Conservation (phyloP, 2,888 invertebrate genomes). For the Hyposoter didymator region DNA sequence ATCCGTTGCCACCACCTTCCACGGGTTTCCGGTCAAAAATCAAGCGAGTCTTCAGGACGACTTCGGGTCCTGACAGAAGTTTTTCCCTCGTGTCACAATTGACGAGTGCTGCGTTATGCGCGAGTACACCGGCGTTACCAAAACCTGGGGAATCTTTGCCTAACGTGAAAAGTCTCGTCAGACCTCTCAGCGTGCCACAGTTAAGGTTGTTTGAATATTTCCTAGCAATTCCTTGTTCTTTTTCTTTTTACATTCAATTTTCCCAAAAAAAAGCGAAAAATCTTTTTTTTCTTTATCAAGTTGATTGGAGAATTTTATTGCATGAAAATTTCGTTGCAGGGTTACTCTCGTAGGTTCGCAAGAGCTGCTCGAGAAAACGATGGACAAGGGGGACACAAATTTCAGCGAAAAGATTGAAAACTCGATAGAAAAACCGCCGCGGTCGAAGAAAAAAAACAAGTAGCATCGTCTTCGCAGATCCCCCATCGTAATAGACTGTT, state of each 20-base stretch:
- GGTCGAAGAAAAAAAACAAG: conserved; percentile 85
- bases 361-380: conserved; percentile 76
- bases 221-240: neutral
- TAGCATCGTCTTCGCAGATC: conserved; percentile 69
- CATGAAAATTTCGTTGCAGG: conserved; percentile 72
- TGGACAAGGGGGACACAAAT: conserved; percentile 75
- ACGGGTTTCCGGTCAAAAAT: conserved; percentile 86
- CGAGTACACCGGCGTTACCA: conserved; percentile 87
- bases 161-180: conserved; percentile 86
- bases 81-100: conserved; percentile 86
- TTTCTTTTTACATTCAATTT: neutral
- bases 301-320: neutral
- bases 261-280: conserved; percentile 21
- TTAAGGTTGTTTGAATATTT: conserved; percentile 78
- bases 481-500: conserved; percentile 66
- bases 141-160: conserved; percentile 85
- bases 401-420: conserved; percentile 79
- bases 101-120: conserved; percentile 87
- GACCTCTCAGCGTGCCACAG: conserved; percentile 86
- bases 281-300: neutral
- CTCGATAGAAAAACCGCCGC: conserved; percentile 81
- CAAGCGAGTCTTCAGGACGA: conserved; percentile 86
- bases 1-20: conserved; percentile 76
- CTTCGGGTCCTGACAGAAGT: conserved; percentile 85
- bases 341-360: conserved; percentile 79